Percentiles rank a stretch among this genome's conserved stretches.
Conservation (phyloP, 2,888 invertebrate genomes). For the Balanococcus diminutus region DNA sequence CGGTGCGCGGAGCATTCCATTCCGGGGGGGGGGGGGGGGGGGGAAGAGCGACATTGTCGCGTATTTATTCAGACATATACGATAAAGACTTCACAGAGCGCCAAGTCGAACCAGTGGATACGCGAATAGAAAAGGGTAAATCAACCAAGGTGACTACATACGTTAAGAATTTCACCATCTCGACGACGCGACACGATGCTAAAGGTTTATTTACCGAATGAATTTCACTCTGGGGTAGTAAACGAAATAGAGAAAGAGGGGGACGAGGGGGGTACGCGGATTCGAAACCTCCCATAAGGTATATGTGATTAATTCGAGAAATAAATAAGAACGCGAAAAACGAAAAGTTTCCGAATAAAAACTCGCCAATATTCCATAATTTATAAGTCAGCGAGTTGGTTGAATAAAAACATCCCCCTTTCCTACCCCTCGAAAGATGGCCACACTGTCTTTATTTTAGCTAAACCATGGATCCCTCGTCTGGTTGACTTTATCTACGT, state of each 20-base stretch:
- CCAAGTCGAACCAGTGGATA: neutral
- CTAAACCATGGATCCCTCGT: neutral
- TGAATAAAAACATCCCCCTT: neutral
- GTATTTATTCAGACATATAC: conserved; percentile 21
- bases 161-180: neutral
- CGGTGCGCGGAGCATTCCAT: neutral
- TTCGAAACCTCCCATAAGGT: conserved; percentile 7
- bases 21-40: no score
- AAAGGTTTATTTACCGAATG: conserved; percentile 22
- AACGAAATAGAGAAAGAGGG: neutral
- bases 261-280: neutral
- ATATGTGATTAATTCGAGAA: conserved; percentile 8
- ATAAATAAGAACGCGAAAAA: conserved; percentile 2
- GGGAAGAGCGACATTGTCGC: neutral
- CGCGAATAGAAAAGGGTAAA: neutral
- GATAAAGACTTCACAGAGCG: neutral
- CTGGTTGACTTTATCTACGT: neutral
- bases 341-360: conserved; percentile 14
- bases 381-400: neutral
- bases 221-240: neutral
- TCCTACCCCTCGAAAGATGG: neutral
- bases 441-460: neutral
- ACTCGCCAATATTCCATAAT: neutral
- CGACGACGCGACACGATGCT: neutral
- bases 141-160: conserved; percentile 2